Conservation (phyloP, 2,113 vertebrate genomes). For the Rhinogobius similis region DNA sequence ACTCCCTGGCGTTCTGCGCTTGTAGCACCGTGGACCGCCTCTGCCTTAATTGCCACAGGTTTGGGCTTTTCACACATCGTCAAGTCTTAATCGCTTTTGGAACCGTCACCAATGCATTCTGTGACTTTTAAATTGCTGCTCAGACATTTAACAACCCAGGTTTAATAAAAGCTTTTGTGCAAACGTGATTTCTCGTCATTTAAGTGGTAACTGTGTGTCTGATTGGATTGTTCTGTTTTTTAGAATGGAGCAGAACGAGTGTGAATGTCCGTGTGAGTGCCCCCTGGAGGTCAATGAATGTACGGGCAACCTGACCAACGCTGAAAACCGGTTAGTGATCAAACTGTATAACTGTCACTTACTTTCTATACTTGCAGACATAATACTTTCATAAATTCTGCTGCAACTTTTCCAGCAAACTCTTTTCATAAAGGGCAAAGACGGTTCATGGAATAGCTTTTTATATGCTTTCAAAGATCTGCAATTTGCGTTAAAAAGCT, state of each 20-base stretch:
- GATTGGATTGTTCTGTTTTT: constrained; percentile 11
- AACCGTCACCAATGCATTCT: neutral
- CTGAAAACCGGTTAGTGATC: constrained; percentile 88
- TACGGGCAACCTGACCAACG: constrained; percentile 95
- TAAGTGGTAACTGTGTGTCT: neutral
- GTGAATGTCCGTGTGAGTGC: constrained; percentile 98
- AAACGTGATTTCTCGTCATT: neutral
- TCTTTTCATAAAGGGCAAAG: neutral
- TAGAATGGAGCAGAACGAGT: constrained; percentile 99
- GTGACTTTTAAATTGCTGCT: neutral
- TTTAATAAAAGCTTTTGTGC: too few relatives aligned
- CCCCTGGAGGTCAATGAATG: constrained; percentile 98
- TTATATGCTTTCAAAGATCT: neutral
- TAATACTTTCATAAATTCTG: neutral
- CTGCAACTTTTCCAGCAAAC: neutral
- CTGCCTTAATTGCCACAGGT: constrained; percentile 99
- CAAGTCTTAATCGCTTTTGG: neutral
- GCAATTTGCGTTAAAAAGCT: neutral
- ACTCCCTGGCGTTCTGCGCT: constrained; percentile 95
- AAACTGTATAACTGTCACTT: neutral
- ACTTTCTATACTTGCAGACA: neutral
- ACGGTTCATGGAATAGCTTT: neutral
- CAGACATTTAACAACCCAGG: neutral
- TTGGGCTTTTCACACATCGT: neutral
- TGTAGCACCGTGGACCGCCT: constrained; percentile 98